These are phyloP conservation scores for Rhadina sibilatrix DNA, from an alignment of 2,113 vertebrate species.

Conservation along the genomic window DNA sequence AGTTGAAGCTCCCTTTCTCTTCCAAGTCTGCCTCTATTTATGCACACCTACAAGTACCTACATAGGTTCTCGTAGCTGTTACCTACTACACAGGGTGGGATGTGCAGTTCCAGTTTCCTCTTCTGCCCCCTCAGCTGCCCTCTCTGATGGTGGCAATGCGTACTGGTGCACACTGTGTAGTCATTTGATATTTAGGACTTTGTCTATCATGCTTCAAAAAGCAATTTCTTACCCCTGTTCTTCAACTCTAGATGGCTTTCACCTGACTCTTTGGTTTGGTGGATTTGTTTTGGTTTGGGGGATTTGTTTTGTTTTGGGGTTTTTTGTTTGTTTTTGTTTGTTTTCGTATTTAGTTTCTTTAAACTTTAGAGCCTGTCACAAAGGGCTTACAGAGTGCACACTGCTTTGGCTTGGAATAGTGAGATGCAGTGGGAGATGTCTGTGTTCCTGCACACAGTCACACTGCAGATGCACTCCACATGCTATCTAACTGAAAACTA, in stretches of 20 bases:
- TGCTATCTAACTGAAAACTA: neutral
- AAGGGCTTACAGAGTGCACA: neutral
- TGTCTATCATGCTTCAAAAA: neutral
- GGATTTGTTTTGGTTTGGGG: neutral
- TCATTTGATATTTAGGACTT: neutral
- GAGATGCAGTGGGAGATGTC: neutral
- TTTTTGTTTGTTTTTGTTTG: neutral
- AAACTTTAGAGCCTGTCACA: neutral
- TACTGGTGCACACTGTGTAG: too few relatives aligned
- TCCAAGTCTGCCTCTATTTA: neutral
- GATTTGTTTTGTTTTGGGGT: neutral
- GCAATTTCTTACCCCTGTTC: neutral
- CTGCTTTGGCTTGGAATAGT: neutral
- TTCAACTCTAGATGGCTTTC: neutral
- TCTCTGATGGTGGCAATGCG: neutral
- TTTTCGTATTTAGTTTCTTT: neutral
- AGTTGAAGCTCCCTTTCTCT: neutral
- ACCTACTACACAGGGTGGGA: neutral
- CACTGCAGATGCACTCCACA: neutral
- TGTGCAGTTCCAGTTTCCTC: fast-evolving
- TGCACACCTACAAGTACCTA: neutral
- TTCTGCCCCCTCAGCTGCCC: neutral
- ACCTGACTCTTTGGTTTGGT: neutral
- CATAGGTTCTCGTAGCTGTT: neutral
- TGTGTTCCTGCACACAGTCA: neutral